Base-by-base conservation (phyloP, 2,888 invertebrate species). In the Drosophila rellima region DNA sequence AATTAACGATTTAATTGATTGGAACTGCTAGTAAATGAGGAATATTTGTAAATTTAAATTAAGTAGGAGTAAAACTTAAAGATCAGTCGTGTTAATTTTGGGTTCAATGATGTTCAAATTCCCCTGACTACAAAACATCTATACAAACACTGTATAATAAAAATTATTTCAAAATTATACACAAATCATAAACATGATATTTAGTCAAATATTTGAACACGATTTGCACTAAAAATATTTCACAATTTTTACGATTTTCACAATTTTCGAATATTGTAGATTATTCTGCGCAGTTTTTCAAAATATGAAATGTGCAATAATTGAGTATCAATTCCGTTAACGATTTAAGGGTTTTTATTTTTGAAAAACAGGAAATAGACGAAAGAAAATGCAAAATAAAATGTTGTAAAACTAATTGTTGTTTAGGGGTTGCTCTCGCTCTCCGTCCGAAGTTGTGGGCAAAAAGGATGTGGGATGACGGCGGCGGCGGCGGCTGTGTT, bases 361-460 rank as follows among this genome's bases (percentile, higher is more conserved):
- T 59, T 50, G 33, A 1, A n/a, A 29, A 17, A 42, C 18, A 40
- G 42, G 7, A 39, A 40, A 50, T 13, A 48, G 40, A n/a, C 26
- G 29, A 39, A 11, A 15, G 31, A 10, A 20, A 23, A 29, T n/a
- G 39, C 40, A 51, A 56, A 42, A 35, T 26, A 37, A 48, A 63
- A 56, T 37, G 20, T 62, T 62, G 60, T 55, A 60, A 60, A 70
- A 79, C 57, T 69, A 70, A 78, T 72, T 81, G 63, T 80, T 78
- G 54, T 66, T 78, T 76, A 82, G 61, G 82, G 82, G 82, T 88
- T 72, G 88, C 63, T 74, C 70, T 55, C 61, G 26, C 45, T 54
- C 61, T 50, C 20, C 18, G 15, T 40, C 35, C 29, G 31, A 54
- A 54, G 54, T 54, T 54, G 29, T 13, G 66, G 54, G 67, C 61